phyloP scores from a whole-genome alignment of 1,140 invertebrate genomes.

The Drosophila chauvacae region DNA sequence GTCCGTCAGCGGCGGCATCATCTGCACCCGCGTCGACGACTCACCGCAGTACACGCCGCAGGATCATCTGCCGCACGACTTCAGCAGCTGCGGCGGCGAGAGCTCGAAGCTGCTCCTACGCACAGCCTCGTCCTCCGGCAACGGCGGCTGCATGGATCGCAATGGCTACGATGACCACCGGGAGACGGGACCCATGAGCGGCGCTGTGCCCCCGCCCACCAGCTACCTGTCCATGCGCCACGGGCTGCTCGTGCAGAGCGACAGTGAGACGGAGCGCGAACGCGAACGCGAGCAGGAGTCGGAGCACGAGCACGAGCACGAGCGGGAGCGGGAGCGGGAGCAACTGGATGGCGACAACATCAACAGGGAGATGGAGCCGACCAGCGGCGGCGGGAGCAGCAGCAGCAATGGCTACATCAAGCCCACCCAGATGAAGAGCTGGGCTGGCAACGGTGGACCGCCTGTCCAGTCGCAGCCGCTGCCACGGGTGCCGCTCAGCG shows the following conservation, averaged over 20 bases:
- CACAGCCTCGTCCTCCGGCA: slow-evolving; percentile 41
- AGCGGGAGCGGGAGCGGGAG: slow-evolving; percentile 3
- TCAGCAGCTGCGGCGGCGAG: slow-evolving; percentile 64
- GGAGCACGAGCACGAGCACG: slow-evolving; percentile 20
- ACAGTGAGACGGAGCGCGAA: slow-evolving; percentile 29
- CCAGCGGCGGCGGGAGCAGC: not conserved
- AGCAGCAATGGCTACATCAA: slow-evolving; percentile 59
- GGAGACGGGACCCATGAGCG: slow-evolving; percentile 12
- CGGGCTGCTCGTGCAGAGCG: slow-evolving; percentile 25
- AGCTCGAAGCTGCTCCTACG: slow-evolving; percentile 64
- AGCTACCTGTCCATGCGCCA: slow-evolving; percentile 59
- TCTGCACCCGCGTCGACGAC: slow-evolving; percentile 52
- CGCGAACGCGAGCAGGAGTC: slow-evolving; percentile 23
- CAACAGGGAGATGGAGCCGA: slow-evolving; percentile 6
- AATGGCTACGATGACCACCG: slow-evolving; percentile 40
- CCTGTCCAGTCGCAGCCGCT: not conserved
- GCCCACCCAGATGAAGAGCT: slow-evolving; percentile 68
- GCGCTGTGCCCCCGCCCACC: slow-evolving; percentile 27
- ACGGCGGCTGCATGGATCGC: slow-evolving; percentile 32
- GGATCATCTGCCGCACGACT: slow-evolving; percentile 63
- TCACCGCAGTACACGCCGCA: slow-evolving; percentile 40
- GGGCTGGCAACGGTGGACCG: slow-evolving; percentile 10
- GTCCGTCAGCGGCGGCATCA: slow-evolving; percentile 37
- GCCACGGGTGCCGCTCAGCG: slow-evolving; percentile 44
- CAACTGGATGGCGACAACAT: not conserved